A percentile compares a stretch with the other conserved stretches of the same genome.
Evolutionary conservation across 2,113 vertebrate genomes (phyloP).

Genomic region (Aldabrachelys gigantea): DNA sequence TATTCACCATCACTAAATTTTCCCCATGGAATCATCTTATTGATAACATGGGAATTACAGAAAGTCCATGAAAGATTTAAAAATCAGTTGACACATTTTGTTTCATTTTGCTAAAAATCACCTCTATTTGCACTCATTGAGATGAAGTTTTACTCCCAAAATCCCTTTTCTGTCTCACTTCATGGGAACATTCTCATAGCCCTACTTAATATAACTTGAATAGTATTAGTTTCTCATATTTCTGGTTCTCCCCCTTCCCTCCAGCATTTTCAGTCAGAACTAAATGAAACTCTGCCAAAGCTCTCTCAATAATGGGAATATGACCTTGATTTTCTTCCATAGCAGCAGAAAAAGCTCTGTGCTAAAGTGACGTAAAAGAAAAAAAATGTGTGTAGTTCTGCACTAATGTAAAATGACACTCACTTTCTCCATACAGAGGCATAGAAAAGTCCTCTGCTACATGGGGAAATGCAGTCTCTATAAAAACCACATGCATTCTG

Average conservation of each 20-base stretch:
- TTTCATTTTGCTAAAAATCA: background rate
- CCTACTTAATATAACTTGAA: background rate
- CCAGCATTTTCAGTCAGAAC: background rate
- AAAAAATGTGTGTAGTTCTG: background rate
- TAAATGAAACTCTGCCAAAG: background rate
- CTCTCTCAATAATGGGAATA: background rate
- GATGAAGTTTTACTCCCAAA: background rate
- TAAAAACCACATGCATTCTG: background rate
- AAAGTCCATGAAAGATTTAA: background rate
- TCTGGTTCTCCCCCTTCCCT: background rate
- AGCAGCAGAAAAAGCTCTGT: background rate
- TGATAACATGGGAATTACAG: background rate
- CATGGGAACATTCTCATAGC: background rate
- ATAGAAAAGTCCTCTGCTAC: background rate
- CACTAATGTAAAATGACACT: constrained; percentile 11
- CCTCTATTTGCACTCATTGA: background rate
- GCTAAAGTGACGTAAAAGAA: constrained; percentile 10
- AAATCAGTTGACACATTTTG: background rate
- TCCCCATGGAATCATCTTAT: background rate
- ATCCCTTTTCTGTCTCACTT: background rate
- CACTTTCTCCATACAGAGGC: background rate
- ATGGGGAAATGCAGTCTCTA: background rate
- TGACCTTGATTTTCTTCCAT: background rate
- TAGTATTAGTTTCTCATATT: background rate
- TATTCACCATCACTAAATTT: background rate